Base-by-base conservation (phyloP, 1,140 invertebrate genomes). In the Microplitis demolitor region DNA sequence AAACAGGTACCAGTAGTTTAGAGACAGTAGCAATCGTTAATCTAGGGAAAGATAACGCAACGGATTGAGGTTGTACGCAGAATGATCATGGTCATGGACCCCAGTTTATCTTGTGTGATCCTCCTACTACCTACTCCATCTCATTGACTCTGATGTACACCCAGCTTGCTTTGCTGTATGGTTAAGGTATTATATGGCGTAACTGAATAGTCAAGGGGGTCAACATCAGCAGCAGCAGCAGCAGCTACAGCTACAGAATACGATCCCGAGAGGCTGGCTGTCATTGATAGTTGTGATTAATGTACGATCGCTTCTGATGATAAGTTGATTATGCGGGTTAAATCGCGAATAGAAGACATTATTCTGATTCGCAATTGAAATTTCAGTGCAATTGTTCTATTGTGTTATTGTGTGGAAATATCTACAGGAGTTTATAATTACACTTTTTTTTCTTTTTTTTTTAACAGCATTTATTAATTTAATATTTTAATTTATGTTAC, bases 281-380 rank as follows among this genome's bases (percentile, higher is more conserved):
- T 83, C 82, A 82, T 84, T 83, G 81, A 83, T 83, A 83, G 82
- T 84, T 84, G 79, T 84, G 82, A 84, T 84, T 83, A 83, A 84
- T 83, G 79, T 68, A 74, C 76, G 77, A 81, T 76, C 74, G 71
- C 70, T 74, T 74, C 73, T 64, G 61, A 69, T 76, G 78, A 81
- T 83, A 82, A 80, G 78, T 84, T 79, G 81, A 83, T 84, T 84
- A 84, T 82, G 78, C 80, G 74, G 73, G 73, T 74, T 72, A 67
- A 54, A 68, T n/a, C 54, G 50, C 61, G 60, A 11, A 16, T 50
- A 24, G 72, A 75, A 67, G 69, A 66, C 64, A 67, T 74, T 63
- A 63, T 73, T 73, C 67, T 51, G 4, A 34, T 33, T 34, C 31
- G 9, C 16, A 31, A 24, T 60, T 34, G 4, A 60, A 31, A 31